Base-by-base conservation (phyloP, 1,140 invertebrate species). In the Chironomus striatipennis region DNA sequence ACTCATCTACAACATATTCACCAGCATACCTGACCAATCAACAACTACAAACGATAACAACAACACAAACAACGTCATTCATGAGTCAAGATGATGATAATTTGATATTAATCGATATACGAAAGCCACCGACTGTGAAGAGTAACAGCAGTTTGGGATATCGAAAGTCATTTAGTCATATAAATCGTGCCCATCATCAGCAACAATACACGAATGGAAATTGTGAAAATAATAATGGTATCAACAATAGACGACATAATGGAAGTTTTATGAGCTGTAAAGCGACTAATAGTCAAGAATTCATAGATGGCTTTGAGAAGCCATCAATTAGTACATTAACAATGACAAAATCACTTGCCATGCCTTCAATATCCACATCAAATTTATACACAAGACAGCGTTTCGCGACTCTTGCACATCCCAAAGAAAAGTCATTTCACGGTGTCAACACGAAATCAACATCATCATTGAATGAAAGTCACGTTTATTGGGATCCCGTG, bases 371-470 rank as follows among this genome's bases (percentile, higher is more conserved):
- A 18, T 70, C 65, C 4, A 70, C 65, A 18, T 70, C 65, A 10
- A 70, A 70, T 70, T 21, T 70, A 9, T 70, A 70, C 10, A 70
- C 65, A 70, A 15, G 18, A 77, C 75, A 81, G 18, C 78, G 81
- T 7, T 82, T 81, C 67, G 81, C 82, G 70, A 82, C 81, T 0
- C 64, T 82, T 73, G 81, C 80, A 1, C 80, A 82, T 75, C 74
- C 74, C 10, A 75, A 75, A 73, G 74, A 75, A 17, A 47, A 70
- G 18, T 70, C 47, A 70, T 70, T 70, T 6, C 65, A 70, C 7
- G 20, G 17, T 12, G 20, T 20, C 6, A 70, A 70, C 20, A 21
- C 65, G 6, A 70, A 70, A 70, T 70, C 65, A 21, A 70, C 65
- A 70, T 70, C 65, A 17, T 70, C 65, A 20, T 17, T 70, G n/a